phyloP scores from a whole-genome alignment of 2,888 invertebrate genomes.

The Oeneis ivallda region DNA sequence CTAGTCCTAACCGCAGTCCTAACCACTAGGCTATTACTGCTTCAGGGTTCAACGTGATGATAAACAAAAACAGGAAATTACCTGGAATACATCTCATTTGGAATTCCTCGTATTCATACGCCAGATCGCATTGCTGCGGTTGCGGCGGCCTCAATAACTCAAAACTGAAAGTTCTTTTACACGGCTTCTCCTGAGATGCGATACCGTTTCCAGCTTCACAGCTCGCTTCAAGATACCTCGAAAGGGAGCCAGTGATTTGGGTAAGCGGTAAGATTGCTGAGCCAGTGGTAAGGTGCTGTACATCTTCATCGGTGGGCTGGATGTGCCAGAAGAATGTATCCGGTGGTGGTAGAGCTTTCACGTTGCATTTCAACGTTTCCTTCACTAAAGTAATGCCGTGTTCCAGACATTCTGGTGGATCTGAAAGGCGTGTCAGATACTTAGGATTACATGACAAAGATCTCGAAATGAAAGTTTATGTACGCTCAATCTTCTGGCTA shows the following conservation, averaged over 20 bases:
- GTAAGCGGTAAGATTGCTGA: slow-evolving; percentile 62
- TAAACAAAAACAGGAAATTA: slow-evolving; percentile 36
- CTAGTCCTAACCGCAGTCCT: too few relatives aligned
- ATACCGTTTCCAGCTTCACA: slow-evolving; percentile 73
- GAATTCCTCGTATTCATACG: slow-evolving; percentile 70
- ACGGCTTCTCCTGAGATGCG: slow-evolving; percentile 65
- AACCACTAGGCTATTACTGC: too few relatives aligned
- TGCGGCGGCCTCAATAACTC: slow-evolving; percentile 67
- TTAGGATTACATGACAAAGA: too few relatives aligned
- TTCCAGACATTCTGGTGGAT: slow-evolving; percentile 69
- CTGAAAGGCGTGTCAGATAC: slow-evolving; percentile 44
- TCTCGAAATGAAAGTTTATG: neutral
- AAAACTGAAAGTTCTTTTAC: slow-evolving; percentile 61
- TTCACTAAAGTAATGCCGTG: slow-evolving; percentile 63
- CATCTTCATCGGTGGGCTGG: slow-evolving; percentile 61
- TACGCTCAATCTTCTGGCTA: neutral
- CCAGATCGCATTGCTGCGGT: slow-evolving; percentile 70
- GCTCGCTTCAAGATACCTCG: slow-evolving; percentile 57
- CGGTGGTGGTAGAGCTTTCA: slow-evolving; percentile 61
- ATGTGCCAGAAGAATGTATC: slow-evolving; percentile 75
- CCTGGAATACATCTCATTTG: slow-evolving; percentile 76
- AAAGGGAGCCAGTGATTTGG: slow-evolving; percentile 67
- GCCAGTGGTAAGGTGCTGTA: slow-evolving; percentile 69
- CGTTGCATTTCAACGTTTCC: slow-evolving; percentile 66
- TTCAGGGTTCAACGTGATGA: too few relatives aligned